phyloP scores from a whole-genome alignment of 2,113 vertebrate species.

The Sarotherodon lohbergeri region DNA sequence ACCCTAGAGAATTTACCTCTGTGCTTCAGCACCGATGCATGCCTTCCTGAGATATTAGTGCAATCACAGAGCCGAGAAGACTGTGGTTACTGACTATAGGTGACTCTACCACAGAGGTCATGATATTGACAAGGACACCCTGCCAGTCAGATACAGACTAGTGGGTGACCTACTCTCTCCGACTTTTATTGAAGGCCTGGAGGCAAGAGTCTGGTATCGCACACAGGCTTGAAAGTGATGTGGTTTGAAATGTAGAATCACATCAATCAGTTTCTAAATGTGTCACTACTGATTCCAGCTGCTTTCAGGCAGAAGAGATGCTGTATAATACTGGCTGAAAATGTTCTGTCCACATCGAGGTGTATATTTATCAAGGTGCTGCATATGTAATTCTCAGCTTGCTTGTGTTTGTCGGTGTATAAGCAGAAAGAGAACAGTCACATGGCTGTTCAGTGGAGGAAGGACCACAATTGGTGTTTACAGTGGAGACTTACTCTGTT shows the following conservation, averaged over 20 bases:
- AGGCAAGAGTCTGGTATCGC: constrained; percentile 40
- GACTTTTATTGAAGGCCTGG: constrained; percentile 51
- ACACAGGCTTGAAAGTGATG: constrained; percentile 30
- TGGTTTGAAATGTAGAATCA: constrained; percentile 38
- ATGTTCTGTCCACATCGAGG: background rate
- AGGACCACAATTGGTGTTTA: background rate
- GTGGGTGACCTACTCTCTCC: constrained; percentile 39
- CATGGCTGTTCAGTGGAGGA: background rate
- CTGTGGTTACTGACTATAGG: constrained; percentile 1
- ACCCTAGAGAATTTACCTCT: background rate
- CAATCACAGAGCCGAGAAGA: background rate
- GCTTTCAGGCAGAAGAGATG: constrained; percentile 9
- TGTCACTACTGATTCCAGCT: constrained; percentile 34
- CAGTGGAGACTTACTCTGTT: background rate
- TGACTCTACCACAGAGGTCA: constrained; percentile 39
- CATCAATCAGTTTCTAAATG: constrained; percentile 48
- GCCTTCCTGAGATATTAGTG: constrained; percentile 2
- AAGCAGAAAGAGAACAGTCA: background rate
- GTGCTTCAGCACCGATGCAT: background rate
- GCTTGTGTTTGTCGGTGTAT: background rate
- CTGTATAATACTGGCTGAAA: background rate
- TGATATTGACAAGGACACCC: constrained; percentile 44
- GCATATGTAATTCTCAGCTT: background rate
- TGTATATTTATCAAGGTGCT: background rate
- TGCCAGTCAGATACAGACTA: constrained; percentile 40